Conservation (phyloP, 2,888 invertebrate species). For the Aproaerema taeniolella region DNA sequence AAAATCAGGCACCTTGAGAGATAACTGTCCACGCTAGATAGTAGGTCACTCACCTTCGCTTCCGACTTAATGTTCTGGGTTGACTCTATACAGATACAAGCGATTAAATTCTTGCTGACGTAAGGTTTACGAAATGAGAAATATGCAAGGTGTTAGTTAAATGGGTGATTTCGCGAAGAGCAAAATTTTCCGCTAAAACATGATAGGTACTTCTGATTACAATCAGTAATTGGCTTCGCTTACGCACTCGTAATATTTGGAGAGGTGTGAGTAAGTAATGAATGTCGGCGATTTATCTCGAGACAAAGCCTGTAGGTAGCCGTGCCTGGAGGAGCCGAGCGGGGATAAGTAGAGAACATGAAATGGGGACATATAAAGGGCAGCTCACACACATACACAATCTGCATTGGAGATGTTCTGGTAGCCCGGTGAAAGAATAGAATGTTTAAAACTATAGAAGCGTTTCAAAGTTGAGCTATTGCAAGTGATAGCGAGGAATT, state of each 20-base stretch:
- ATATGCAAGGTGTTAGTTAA: not conserved
- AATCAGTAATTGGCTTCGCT: too few species aligned
- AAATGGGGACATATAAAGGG: too few species aligned
- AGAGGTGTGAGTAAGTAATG: constrained; percentile 38
- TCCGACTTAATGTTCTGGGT: not conserved
- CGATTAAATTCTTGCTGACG: not conserved
- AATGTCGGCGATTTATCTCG: constrained; percentile 58
- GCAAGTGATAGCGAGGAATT: too few species aligned
- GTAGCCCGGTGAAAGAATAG: too few species aligned
- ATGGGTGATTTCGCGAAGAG: too few species aligned
- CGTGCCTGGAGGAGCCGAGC: constrained; percentile 52
- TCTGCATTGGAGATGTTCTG: too few species aligned
- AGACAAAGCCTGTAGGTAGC: constrained; percentile 51
- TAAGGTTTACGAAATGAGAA: not conserved
- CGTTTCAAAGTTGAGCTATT: too few species aligned
- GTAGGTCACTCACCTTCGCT: constrained; percentile 19
- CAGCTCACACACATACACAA: too few species aligned
- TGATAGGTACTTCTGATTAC: too few species aligned
- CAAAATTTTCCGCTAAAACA: too few species aligned
- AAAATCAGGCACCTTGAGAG: constrained; percentile 37
- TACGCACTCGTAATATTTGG: too few species aligned
- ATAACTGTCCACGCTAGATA: constrained; percentile 25
- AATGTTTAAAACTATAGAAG: too few species aligned
- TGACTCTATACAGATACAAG: not conserved
- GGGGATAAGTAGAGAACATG: constrained; percentile 70